Evolutionary conservation across 2,888 invertebrate species (phyloP), one percentile per base, ranked within the genome.

Genomic region (Ornithoptera alexandrae): DNA sequence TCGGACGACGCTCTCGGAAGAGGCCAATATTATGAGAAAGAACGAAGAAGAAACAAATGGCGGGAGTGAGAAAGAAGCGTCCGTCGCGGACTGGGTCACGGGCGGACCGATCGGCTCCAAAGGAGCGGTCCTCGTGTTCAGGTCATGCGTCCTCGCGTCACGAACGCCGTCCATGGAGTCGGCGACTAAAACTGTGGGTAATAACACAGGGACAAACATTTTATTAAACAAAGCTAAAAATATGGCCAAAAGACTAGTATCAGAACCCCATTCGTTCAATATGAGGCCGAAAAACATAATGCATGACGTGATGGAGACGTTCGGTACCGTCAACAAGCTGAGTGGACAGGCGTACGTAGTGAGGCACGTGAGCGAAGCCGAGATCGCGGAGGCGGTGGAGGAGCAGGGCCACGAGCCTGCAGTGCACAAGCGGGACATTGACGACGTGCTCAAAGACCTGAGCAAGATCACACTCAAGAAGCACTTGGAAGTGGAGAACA

Each of bases 71-170:
- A 84, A 85, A 57, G 88, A 89, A 39, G 89, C 85, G 2, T 86
- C 85, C 68, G 68, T 91, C 56, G 74, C 87, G 15, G 92, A 92
- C 78, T 94, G 94, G 94, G 82, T 94, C 68, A 92, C 93, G 50
- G 94, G 94, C 68, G 94, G 94, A 22, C 91, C 89, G 42, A 77
- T 94, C 74, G 96, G 96, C 24, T 93, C 95, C 2, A 94, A 94
- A 70, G 94, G 93, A 68, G 93, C 95, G 5, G 94, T 95, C 63
- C 89, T 96, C 67, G 93, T 95, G 63, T 96, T 96, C 86, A 91
- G 95, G 76, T 95, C 95, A 77, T 94, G 94, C 74, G 94, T 94
- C 61, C 86, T 95, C 73, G 95, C 94, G 0, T 80, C 84, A 1
- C 76, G 85, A 24, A 87, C 89, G 1, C 88, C 91, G 0, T 89